Evolutionary conservation across 2,888 invertebrate genomes (phyloP).

Genomic region (Microctonus brassicae): DNA sequence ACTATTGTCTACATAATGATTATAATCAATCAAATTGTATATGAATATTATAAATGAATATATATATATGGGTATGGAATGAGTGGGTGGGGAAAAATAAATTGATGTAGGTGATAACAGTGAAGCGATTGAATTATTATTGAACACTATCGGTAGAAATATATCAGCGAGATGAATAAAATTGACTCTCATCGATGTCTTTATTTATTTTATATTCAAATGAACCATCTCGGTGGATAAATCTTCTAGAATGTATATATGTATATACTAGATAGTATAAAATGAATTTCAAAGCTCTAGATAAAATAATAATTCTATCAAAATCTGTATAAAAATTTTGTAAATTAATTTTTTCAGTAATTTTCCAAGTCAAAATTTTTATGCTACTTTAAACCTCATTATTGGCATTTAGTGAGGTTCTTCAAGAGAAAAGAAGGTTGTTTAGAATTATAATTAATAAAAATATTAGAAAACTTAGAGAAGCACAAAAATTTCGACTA

Average conservation of each 20-base stretch:
- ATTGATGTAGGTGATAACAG: conserved; percentile 26
- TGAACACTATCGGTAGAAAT: not conserved
- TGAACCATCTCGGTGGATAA: conserved; percentile 33
- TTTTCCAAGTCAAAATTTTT: too few species aligned
- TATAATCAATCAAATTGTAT: conserved; percentile 58
- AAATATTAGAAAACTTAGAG: too few species aligned
- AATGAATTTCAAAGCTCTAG: conserved; percentile 11
- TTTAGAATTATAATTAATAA: too few species aligned
- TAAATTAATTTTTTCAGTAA: too few species aligned
- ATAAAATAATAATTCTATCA: conserved; percentile 23
- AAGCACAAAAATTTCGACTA: too few species aligned
- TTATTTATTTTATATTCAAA: conserved; percentile 65
- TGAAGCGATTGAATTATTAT: not conserved
- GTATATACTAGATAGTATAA: too few species aligned
- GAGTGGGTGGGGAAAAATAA: conserved; percentile 43
- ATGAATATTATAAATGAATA: not conserved
- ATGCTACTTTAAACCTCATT: too few species aligned
- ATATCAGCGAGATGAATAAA: conserved; percentile 19
- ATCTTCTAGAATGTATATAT: not conserved
- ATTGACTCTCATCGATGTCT: conserved; percentile 49
- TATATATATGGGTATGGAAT: conserved; percentile 28
- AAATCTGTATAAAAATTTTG: too few species aligned
- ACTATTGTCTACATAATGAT: conserved; percentile 64
- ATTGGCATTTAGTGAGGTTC: too few species aligned
- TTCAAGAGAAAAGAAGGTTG: too few species aligned